These are phyloP conservation scores for Petrolisthes manimaculis DNA, from an alignment of 2,888 invertebrate species.

Conservation along the genomic window DNA sequence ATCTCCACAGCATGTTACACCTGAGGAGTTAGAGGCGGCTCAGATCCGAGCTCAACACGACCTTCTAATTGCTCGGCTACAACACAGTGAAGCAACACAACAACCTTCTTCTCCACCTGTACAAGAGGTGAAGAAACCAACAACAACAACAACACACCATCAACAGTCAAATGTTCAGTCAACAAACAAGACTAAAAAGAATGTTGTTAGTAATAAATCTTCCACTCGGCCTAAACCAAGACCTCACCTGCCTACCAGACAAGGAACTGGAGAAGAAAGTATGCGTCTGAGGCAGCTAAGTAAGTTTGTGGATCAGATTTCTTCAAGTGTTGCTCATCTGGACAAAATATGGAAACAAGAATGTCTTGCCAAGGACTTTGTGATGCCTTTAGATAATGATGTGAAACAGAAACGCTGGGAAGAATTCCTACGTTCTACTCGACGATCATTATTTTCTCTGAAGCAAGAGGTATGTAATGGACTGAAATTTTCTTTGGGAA, in stretches of 20 bases:
- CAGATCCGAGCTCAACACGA: not conserved
- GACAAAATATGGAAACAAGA: not conserved
- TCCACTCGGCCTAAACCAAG: not conserved
- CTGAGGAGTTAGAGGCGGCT: not conserved
- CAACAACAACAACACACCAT: not conserved
- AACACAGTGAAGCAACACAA: not conserved
- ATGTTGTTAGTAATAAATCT: not conserved
- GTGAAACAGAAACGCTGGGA: not conserved
- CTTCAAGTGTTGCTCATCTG: not conserved
- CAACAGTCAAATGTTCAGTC: not conserved
- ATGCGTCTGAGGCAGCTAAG: not conserved
- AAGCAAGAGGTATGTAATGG: not conserved
- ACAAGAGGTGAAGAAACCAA: not conserved
- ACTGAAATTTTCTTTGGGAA: no score
- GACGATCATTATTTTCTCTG: not conserved
- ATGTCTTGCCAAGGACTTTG: not conserved
- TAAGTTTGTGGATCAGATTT: not conserved
- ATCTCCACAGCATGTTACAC: not conserved
- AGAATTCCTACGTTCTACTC: not conserved
- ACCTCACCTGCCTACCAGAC: not conserved
- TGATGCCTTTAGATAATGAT: not conserved
- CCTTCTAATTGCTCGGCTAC: not conserved
- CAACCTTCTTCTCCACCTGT: not conserved
- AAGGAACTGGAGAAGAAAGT: not conserved
- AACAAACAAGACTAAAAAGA: not conserved